A percentile compares a stretch with the other conserved stretches of the same genome.
Conservation (phyloP, 2,888 invertebrate genomes). For the Leucophenga maculata region DNA sequence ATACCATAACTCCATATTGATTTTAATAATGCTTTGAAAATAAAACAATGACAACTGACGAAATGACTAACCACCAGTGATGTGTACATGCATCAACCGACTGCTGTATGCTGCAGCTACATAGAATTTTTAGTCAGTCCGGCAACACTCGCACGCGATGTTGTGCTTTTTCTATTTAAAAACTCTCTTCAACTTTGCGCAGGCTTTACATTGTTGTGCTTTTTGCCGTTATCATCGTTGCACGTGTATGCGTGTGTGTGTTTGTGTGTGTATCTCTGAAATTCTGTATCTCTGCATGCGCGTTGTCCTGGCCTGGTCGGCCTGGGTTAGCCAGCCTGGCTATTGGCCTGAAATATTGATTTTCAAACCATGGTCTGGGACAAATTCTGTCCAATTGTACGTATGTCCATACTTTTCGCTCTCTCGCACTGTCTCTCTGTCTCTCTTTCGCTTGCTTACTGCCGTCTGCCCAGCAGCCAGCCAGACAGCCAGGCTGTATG, state of each 20-base stretch:
- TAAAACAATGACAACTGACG: no score
- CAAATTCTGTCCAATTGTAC: slow-evolving; percentile 60
- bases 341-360: slow-evolving; percentile 56
- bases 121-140: no score
- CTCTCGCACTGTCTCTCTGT: slow-evolving; percentile 31
- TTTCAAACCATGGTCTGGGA: slow-evolving; percentile 57
- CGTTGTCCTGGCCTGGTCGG: slow-evolving; percentile 51
- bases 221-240: slow-evolving; percentile 26
- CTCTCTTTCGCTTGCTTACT: slow-evolving; percentile 36
- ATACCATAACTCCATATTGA: no score
- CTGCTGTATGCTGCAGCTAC: no score
- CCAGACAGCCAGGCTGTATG: slow-evolving; percentile 28
- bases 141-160: no score
- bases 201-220: neutral
- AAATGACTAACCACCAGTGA: no score
- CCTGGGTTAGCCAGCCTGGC: slow-evolving; percentile 35
- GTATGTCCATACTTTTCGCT: no score
- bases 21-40: no score
- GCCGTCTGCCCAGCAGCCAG: slow-evolving; percentile 33
- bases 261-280: slow-evolving; percentile 23
- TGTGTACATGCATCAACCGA: no score
- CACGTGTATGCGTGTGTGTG: slow-evolving; percentile 20
- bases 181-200: neutral
- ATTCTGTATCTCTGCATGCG: slow-evolving; percentile 30
- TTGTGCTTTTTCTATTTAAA: neutral